Base-by-base conservation (phyloP, 1,140 invertebrate genomes). In the Homarus americanus region DNA sequence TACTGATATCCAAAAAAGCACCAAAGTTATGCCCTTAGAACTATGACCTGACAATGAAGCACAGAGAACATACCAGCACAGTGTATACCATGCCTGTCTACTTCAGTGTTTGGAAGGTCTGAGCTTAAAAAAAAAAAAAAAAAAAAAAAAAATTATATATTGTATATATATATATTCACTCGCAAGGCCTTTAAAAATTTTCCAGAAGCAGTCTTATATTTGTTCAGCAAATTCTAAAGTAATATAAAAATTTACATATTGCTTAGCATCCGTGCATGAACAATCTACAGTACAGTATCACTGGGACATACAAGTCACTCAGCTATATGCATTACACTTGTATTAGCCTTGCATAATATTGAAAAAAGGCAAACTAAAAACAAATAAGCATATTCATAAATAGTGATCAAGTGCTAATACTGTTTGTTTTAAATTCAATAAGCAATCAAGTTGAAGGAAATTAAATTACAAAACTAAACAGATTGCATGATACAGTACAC, bases 1-100 rank as follows among this genome's bases (percentile, higher is more conserved):
- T 79, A 44, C 5, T 40, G 20, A 44, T 79, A 79, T 79, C n/a
- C 36, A 78, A 78, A 78, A 78, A 78, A 78, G 75, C 75, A 78
- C 75, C 75, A 41, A 38, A 41, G 75, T 63, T 63, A 79, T 28
- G 20, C 17, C 40, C 40, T 44, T 49, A 44, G 40, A 32, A 69
- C n/a, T 69, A 32, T 69, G 63, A 24, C 63, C 63, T 28, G 32
- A 69, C 63, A 69, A 7, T 69, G 28, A 32, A 69, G 63, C 63
- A 69, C 5, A 69, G 12, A 69, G 63, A 24, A 28, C 24, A 69
- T 32, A 69, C 63, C 49, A 44, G 36, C 75, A 79, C 40, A 44
- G 32, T 49, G 40, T 44, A 49, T 44, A 44, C 40, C 40, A 44
- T 49, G 7, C 44, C 40, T 15, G 7, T 9, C 24, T 49, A 49